phyloP scores from a whole-genome alignment of 2,113 vertebrate genomes.

The Sarotherodon lohbergeri region DNA sequence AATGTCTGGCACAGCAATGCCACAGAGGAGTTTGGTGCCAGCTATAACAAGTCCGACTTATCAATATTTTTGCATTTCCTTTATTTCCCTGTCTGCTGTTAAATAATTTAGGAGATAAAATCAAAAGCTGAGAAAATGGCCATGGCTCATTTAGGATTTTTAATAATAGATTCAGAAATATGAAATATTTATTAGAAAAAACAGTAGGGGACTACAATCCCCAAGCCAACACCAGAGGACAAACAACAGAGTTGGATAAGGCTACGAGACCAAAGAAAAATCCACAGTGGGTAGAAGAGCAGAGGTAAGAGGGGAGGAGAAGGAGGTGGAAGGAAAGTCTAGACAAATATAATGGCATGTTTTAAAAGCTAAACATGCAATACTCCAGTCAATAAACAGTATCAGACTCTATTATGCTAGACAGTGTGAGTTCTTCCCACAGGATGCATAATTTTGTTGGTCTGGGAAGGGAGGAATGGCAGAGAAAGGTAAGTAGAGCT shows the following conservation, averaged over 20 bases:
- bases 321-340: neutral
- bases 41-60: constrained; percentile 7
- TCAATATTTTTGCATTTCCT: constrained; percentile 52
- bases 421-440: neutral
- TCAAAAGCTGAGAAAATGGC: constrained; percentile 49
- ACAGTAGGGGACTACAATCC: constrained; percentile 27
- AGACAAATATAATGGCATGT: neutral
- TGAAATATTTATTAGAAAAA: constrained; percentile 67
- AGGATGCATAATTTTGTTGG: constrained; percentile 7
- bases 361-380: neutral
- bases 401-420: constrained; percentile 17
- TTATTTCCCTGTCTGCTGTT: constrained; percentile 17
- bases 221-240: constrained; percentile 30
- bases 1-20: neutral
- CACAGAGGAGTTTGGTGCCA: neutral
- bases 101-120: constrained; percentile 63
- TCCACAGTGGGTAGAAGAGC: neutral
- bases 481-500: neutral
- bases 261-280: neutral
- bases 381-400: constrained; percentile 32
- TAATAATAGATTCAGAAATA: constrained; percentile 70
- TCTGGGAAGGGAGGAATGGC: neutral
- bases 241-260: constrained; percentile 48
- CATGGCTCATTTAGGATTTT: constrained; percentile 60
- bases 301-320: neutral